Evolutionary conservation across 2,888 invertebrate species (phyloP), one percentile per base, ranked within the genome.

Genomic region (Molanna angustata): DNA sequence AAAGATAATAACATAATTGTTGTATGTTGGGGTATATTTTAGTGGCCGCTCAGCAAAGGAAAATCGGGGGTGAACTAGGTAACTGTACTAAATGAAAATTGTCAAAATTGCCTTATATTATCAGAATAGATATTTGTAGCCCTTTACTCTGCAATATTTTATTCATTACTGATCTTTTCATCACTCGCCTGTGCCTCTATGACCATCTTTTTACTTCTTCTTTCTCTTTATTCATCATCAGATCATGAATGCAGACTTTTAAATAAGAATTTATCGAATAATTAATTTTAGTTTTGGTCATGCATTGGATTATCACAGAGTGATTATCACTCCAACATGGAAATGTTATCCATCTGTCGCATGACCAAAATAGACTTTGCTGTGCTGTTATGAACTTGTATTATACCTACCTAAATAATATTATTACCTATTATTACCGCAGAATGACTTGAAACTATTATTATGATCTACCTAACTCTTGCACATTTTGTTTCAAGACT

Each of bases 11-110:
- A 49, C 39, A 47, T 49, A 43, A 50, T 47, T 41, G 16, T 57
- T 59, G 49, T 59, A 41, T 59, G 52, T 59, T 59, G 59, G 56
- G 59, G 59, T 46, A 54, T 52, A 56, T 76, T 77, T 73, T 77
- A 83, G 83, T 83, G 82, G 79, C 82, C 75, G 81, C 82, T 72
- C 83, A 82, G 76, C 80, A 82, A 76, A 80, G 83, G 82, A 83
- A 83, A 80, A 79, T 82, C 75, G 82, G 82, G 79, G 76, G 74
- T 73, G 83, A 83, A 72, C 79, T 83, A 83, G 83, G 83, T 83
- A 83, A 83, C 80, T 76, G 76, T 75, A 76, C 75, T 65, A 73
- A 72, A 74, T 75, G 58, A 73, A 74, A 74, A 74, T 74, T 73
- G 27, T 73, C 75, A 52, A 57, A 43, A 48, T 47, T 33, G 21